Evolutionary conservation across 2,113 vertebrate species (phyloP), one percentile per base, ranked within the genome.

Genomic region (Pterophyllum scalare): DNA sequence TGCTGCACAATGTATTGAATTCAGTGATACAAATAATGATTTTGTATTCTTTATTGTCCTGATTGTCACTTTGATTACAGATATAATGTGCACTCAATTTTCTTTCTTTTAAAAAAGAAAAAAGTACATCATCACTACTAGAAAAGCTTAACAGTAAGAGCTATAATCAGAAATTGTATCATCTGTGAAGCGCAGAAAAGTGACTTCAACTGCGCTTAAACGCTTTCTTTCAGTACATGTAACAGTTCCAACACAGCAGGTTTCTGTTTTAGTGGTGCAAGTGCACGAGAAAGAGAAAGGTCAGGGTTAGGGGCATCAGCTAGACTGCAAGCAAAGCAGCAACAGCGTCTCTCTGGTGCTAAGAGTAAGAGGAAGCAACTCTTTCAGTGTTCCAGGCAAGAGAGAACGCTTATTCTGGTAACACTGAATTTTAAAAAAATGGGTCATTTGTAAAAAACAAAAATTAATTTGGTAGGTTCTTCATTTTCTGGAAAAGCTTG

Each of bases 251-350:
- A 46, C 3, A 12, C 15, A 43, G 20, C 7, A 58, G 3, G 74
- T 87, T 88, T 90, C 82, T 60, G 52, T 87, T 88, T 90, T 81
- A 58, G 52, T 14, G 70, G 54, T 33, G 20, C 77, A 11, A 28
- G 74, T 2, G 6, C 22, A 54, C 0, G 4, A 75, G n/a, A 80
- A 79, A 86, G 33, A 59, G 83, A 82, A 81, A 83, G 24, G 3
- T 72, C 11, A 12, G 26, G 12, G 6, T 79, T 1, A 14, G 11
- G 61, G 10, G 59, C 3, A 31, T 13, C 20, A 8, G 15, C 33
- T 17, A 14, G 28, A 49, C 20, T 87, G 74, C 67, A 86, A 87
- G 49, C 59, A 11, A 56, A 83, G 78, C 83, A 79, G 46, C 43
- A 79, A 35, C 65, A 52, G 40, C 43, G 59, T 87, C 5, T 31